These are phyloP conservation scores for Pseudorhiza aurosa DNA, from an alignment of 30 jellyfish, hydroid and myxozoan species.

Conservation along the genomic window DNA sequence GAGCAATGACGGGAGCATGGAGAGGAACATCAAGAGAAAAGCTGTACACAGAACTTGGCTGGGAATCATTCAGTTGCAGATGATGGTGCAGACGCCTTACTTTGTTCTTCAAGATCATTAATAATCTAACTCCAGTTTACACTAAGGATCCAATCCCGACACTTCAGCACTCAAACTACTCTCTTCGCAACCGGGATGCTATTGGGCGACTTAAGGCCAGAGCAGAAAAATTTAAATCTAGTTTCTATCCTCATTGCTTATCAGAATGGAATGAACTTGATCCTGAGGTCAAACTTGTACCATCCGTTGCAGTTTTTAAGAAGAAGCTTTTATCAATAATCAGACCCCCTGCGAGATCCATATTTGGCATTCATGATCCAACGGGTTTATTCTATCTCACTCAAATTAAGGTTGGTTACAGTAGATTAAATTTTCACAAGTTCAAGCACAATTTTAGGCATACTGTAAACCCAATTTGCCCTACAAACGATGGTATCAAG, in stretches of 20 bases:
- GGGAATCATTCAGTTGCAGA: slow-evolving; percentile 55
- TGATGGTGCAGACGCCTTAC: slow-evolving; percentile 37
- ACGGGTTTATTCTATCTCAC: no score
- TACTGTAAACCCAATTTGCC: no score
- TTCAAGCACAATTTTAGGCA: no score
- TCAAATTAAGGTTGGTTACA: no score
- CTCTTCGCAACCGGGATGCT: slow-evolving; percentile 45
- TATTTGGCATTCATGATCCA: no score
- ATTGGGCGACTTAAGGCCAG: slow-evolving; percentile 9
- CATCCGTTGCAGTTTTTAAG: slow-evolving; percentile 7
- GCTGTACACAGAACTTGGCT: slow-evolving; percentile 59
- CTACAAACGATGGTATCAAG: no score
- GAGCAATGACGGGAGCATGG: slow-evolving; percentile 60
- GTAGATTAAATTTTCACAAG: no score
- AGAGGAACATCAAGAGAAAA: slow-evolving; percentile 57
- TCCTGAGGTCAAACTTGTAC: slow-evolving; percentile 6
- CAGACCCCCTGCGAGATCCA: slow-evolving; percentile 17
- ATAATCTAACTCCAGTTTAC: slow-evolving; percentile 51
- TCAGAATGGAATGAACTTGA: slow-evolving; percentile 7
- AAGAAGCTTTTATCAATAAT: slow-evolving; percentile 6
- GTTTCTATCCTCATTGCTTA: slow-evolving; percentile 11
- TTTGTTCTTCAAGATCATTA: slow-evolving; percentile 37
- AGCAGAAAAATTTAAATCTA: slow-evolving; percentile 11
- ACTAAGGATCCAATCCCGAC: slow-evolving; percentile 48
- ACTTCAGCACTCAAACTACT: slow-evolving; percentile 45